phyloP scores from a whole-genome alignment of 2,113 vertebrate genomes.

The Rattus norvegicus region GRCr8 NC_086019.1:47114001-47114500 shows the following conservation, averaged over 20 bases:
- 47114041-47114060: not conserved
- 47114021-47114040: not conserved
- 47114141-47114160: not conserved
- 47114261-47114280: not conserved
- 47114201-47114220: not conserved
- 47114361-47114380: not conserved
- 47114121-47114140: not conserved
- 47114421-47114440: too few species aligned
- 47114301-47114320: not conserved
- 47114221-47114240: not conserved
- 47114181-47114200: not conserved
- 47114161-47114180: not conserved
- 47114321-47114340: not conserved
- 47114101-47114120: not conserved
- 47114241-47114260: not conserved
- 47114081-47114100: not conserved
- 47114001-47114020: conserved; percentile 1
- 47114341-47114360: not conserved
- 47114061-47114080: not conserved
- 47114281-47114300: not conserved
- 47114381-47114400: not conserved
- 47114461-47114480: conserved; percentile 12
- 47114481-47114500: not conserved
- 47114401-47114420: too few species aligned
- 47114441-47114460: not conserved